These are phyloP conservation scores for Eupithecia subumbrata DNA, from an alignment of 2,888 invertebrate species.

Conservation along the genomic window DNA sequence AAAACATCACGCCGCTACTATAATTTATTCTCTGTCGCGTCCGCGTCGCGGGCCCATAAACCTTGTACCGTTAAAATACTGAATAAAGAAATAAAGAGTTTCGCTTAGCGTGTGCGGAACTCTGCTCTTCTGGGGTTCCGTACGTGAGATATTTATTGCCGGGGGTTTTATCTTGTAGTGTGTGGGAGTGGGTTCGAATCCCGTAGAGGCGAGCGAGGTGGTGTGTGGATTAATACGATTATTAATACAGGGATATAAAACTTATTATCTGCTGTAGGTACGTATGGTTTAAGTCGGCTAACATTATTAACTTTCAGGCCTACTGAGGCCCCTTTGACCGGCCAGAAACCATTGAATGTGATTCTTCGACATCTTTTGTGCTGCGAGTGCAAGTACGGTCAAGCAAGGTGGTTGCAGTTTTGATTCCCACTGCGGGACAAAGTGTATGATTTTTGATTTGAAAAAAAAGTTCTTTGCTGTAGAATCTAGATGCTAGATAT, in stretches of 20 bases:
- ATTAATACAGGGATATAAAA: not conserved
- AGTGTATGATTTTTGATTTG: too few relatives aligned
- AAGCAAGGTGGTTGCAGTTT: too few relatives aligned
- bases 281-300: not conserved
- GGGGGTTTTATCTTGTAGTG: not conserved
- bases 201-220: not conserved
- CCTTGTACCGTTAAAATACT: constrained; percentile 58
- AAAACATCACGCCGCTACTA: not conserved
- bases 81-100: constrained; percentile 50
- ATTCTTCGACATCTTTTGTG: too few relatives aligned
- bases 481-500: too few relatives aligned
- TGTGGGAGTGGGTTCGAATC: not conserved
- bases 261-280: not conserved
- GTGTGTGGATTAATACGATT: not conserved
- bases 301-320: too few relatives aligned
- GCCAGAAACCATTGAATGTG: too few relatives aligned
- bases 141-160: constrained; percentile 3
- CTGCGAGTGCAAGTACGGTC: too few relatives aligned
- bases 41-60: constrained; percentile 55
- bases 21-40: not conserved
- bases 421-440: too few relatives aligned
- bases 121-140: constrained; percentile 34
- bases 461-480: too few relatives aligned
- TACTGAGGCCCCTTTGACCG: too few relatives aligned
- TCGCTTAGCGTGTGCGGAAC: constrained; percentile 43